Base-by-base conservation (phyloP, 2,113 vertebrate species). In the Bufo bufo region DNA sequence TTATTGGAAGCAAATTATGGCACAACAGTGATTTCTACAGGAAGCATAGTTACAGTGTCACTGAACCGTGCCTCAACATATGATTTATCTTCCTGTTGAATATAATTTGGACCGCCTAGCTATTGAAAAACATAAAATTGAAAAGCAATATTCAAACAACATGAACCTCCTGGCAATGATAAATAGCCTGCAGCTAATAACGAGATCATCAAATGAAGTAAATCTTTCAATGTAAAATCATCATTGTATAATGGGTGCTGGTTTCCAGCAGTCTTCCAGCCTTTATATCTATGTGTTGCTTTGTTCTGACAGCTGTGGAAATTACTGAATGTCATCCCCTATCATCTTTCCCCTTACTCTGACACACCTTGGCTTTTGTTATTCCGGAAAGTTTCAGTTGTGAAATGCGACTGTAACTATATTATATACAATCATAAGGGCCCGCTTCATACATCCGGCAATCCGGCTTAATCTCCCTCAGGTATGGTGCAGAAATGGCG, bases 141-240 rank as follows among this genome's bases (percentile, higher is more conserved):
- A 88, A 88, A 83, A 88, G 82, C 81, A 84, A 83, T 83, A 88
- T 88, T 88, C 75, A 88, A 84, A 86, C 83, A 88, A 88, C 80
- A 88, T 83, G 71, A 88, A 84, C 58, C 54, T 84, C 58, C 71
- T 52, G 54, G 71, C 71, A 33, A 66, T 88, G 87, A 88, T 77
- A 88, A 88, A 88, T 77, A 88, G 87, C 72, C 87, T 75, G 47
- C 11, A 88, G 80, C 71, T 82, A 88, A 88, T 88, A 88, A 88
- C 63, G 87, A 82, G 80, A 65, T 77, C 80, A 88, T 88, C 87
- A 88, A 88, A 84, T 83, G 80, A 83, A 84, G 87, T 88, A 88
- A 88, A 88, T 88, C 87, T 77, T 84, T 88, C 87, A 88, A 88
- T 83, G 87, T 75, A 84, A 88, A 88, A 88, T 88, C 87, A 84